A percentile compares a stretch with the other conserved stretches of the same genome.
phyloP scores from a whole-genome alignment of 2,797 vertebrate species.

The Dallia pectoralis region DNA sequence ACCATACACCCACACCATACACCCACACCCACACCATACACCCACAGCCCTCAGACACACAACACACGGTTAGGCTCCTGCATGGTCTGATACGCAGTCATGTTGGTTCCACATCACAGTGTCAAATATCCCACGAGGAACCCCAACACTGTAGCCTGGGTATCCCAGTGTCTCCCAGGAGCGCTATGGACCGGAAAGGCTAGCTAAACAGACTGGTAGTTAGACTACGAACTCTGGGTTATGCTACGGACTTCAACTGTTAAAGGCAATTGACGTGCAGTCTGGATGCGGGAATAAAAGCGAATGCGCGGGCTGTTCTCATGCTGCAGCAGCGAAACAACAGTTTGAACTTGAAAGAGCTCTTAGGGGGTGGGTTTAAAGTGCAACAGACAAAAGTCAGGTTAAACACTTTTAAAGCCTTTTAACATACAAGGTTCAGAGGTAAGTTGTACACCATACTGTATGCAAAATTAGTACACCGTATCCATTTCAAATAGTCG shows the following conservation, averaged over 20 bases:
- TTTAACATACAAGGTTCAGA: neutral
- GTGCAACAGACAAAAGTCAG: constrained; percentile 19
- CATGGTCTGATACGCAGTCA: neutral
- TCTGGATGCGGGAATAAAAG: constrained; percentile 12
- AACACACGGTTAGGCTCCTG: neutral
- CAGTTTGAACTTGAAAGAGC: constrained; percentile 34
- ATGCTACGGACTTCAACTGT: neutral
- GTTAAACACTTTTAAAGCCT: too few species aligned
- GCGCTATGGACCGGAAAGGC: too few species aligned
- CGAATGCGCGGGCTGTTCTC: neutral
- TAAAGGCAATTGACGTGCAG: neutral
- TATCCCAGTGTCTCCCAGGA: too few species aligned
- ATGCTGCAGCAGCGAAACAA: constrained; percentile 32
- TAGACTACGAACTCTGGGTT: neutral
- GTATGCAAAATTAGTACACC: constrained; percentile 32
- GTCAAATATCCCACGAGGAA: neutral
- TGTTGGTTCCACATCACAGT: neutral
- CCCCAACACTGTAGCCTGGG: neutral
- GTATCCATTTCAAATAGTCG: neutral
- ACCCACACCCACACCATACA: too few species aligned
- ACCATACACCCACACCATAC: too few species aligned
- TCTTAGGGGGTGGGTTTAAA: constrained; percentile 22
- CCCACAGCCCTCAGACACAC: constrained; percentile 12
- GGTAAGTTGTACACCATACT: neutral
- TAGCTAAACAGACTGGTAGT: too few species aligned